These are phyloP conservation scores for Tiliacea citrago DNA, from an alignment of 2,888 invertebrate genomes.

Conservation along the genomic window DNA sequence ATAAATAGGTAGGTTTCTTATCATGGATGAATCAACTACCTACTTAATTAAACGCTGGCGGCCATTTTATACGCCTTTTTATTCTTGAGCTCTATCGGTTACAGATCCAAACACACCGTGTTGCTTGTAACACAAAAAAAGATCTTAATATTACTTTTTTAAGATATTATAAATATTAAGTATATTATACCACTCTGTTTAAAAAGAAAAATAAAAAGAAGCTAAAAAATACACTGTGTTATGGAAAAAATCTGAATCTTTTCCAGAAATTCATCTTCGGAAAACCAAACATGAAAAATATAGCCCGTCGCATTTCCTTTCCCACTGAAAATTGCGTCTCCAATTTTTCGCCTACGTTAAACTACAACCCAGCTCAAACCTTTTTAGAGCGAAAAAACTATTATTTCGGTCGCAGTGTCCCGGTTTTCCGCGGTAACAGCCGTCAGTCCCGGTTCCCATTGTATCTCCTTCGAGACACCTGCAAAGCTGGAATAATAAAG, in stretches of 20 bases:
- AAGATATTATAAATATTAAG: too few relatives aligned
- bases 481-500: conserved; percentile 89
- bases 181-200: neutral
- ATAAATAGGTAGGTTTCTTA: conserved; percentile 11
- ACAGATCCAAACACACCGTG: neutral
- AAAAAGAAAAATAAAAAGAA: neutral
- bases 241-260: neutral
- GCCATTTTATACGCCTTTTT: neutral
- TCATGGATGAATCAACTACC: conserved; percentile 10
- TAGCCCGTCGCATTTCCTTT: conserved; percentile 24
- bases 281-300: conserved; percentile 40
- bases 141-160: too few relatives aligned
- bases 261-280: conserved; percentile 21
- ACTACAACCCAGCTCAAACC: conserved; percentile 61
- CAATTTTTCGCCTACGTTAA: conserved; percentile 56
- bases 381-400: conserved; percentile 72
- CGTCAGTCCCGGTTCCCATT: conserved; percentile 80
- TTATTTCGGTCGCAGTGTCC: conserved; percentile 73
- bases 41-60: neutral
- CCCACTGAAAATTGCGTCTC: conserved; percentile 42
- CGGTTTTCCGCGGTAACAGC: conserved; percentile 72
- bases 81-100: neutral
- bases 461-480: conserved; percentile 87
- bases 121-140: neutral
- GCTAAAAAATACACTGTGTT: neutral